Conservation (phyloP, 2,888 invertebrate genomes). For the Bhutanitis thaidina region DNA sequence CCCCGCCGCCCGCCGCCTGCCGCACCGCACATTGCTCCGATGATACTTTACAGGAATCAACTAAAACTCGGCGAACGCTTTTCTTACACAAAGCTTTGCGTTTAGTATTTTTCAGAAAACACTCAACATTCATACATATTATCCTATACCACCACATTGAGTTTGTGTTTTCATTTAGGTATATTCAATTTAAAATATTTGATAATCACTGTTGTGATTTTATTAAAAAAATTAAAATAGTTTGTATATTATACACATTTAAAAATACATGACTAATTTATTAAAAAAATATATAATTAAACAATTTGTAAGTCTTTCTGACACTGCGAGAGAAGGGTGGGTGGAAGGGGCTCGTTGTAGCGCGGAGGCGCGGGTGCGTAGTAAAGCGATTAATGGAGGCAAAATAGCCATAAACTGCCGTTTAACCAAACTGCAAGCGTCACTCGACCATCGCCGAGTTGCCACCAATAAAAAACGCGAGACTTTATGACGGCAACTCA, state of each 20-base stretch:
- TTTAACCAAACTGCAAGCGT: conserved; percentile 78
- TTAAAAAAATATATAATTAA: too few species aligned
- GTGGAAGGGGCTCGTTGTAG: conserved; percentile 48
- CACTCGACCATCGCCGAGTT: conserved; percentile 71
- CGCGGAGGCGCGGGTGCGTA: conserved; percentile 67
- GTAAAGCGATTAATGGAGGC: conserved; percentile 79
- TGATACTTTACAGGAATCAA: conserved; percentile 16
- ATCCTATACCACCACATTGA: too few species aligned
- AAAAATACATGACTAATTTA: too few species aligned
- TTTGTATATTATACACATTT: too few species aligned
- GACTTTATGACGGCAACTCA: conserved; percentile 80
- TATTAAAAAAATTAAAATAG: too few species aligned
- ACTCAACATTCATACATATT: too few species aligned
- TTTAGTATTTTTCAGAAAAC: not conserved
- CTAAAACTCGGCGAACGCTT: conserved; percentile 10
- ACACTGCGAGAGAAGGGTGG: not conserved
- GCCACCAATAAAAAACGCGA: conserved; percentile 78
- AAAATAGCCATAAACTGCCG: conserved; percentile 79
- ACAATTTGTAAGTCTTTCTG: not conserved
- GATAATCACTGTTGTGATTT: too few species aligned
- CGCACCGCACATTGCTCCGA: conserved; percentile 1
- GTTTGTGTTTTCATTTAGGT: too few species aligned
- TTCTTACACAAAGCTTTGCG: conserved; percentile 2
- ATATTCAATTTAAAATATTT: too few species aligned
- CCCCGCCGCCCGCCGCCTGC: conserved; percentile 21